Evolutionary conservation across 2,113 vertebrate genomes (phyloP).

Genomic region (Clinocottus analis): DNA sequence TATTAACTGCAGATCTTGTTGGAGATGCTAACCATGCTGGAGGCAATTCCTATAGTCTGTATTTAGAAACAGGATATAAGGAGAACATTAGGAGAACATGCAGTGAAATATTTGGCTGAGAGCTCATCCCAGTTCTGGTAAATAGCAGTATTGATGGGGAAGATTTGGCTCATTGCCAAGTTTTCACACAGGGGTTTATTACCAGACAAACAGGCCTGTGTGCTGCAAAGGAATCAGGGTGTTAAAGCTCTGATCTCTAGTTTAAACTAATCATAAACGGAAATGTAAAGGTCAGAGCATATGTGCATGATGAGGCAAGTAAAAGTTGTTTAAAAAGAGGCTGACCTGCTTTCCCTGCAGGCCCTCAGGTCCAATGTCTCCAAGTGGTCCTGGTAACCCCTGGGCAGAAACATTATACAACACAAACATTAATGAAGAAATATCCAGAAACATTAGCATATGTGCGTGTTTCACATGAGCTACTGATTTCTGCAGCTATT

Average conservation of each 20-base stretch:
- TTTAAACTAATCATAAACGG: conserved; percentile 57
- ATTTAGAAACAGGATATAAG: conserved; percentile 66
- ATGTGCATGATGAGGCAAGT: conserved; percentile 47
- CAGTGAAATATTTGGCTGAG: conserved; percentile 17
- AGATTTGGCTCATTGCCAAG: conserved; percentile 58
- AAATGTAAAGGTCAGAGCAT: conserved; percentile 62
- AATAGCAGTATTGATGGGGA: conserved; percentile 62
- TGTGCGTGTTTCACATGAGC: neutral
- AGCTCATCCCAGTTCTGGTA: conserved; percentile 37
- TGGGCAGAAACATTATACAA: conserved; percentile 70
- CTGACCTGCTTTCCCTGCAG: conserved; percentile 88
- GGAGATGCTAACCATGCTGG: conserved; percentile 48
- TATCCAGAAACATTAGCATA: neutral
- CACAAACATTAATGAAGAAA: conserved; percentile 7
- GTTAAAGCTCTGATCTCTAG: conserved; percentile 42
- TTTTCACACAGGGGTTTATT: conserved; percentile 45
- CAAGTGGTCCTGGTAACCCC: conserved; percentile 88
- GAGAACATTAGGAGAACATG: conserved; percentile 25
- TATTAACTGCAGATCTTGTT: conserved; percentile 53
- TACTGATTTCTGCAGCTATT: neutral
- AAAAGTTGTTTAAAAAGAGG: conserved; percentile 42
- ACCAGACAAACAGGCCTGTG: conserved; percentile 36
- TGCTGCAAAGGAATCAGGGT: conserved; percentile 30
- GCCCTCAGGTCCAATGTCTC: conserved; percentile 90
- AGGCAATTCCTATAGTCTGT: conserved; percentile 59